Evolutionary conservation across 2,113 vertebrate species (phyloP), one percentile per base, ranked within the genome.

Genomic region (Gymnarchus niloticus): DNA sequence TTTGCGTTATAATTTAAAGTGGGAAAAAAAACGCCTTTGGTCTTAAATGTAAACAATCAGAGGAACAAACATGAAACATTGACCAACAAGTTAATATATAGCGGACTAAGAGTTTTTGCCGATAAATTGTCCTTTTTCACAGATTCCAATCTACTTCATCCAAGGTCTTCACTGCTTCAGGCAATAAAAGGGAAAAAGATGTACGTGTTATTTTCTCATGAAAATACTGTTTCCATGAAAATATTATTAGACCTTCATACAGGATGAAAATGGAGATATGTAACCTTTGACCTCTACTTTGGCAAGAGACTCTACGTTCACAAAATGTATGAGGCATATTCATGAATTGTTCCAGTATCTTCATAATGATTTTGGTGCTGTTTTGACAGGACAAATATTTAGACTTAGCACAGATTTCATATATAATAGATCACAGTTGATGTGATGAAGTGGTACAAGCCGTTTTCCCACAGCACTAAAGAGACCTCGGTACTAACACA

Each of bases 321-420:
- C 57, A 7, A 9, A 23, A 4, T 61, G 57, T 4, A 8, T 10
- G 44, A 21, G 51, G n/a, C 78, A 48, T 81, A 81, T 81, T 51
- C 49, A 49, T 81, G 25, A 52, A 52, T 81, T 81, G 23, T 73
- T 73, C 65, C 33, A 28, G 14, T 73, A 37, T 81, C n/a, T 81
- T 81, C 21, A 21, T 4, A 61, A 7, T 61, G 14, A 54, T 44
- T 46, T 78, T 48, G 46, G 41, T 78, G 37, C 33, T 73, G 65
- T 73, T 73, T 73, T 73, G 65, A 46, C 76, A 78, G 44, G 23
- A 48, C 76, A 17, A 78, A 41, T 48, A 78, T 78, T 78, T 78
- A 78, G 41, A 37, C 46, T 78, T 78, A 44, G 46, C 41, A 78
- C 46, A 78, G 76, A 73, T 73, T 73, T 73, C 33, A 73, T 73